phyloP scores from a whole-genome alignment of 2,113 vertebrate genomes.

The Scophthalmus maximus region DNA sequence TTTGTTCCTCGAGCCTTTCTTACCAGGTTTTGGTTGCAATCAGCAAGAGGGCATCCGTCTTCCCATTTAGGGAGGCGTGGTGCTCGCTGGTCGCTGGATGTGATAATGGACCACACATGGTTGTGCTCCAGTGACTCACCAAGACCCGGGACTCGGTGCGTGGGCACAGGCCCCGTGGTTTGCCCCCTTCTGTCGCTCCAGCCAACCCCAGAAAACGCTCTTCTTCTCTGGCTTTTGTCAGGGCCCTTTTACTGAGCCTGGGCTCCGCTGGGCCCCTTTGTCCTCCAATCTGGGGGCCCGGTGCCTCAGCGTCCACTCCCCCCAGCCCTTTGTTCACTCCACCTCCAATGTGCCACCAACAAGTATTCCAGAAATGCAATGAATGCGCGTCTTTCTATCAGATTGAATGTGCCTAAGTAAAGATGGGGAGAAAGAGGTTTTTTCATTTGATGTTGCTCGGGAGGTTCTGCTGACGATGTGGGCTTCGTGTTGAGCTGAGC shows the following conservation, averaged over 20 bases:
- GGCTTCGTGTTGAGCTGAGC: conserved; percentile 35
- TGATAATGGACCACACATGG: conserved; percentile 85
- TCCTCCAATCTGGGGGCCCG: conserved; percentile 60
- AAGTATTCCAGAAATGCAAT: conserved; percentile 76
- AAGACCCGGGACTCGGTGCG: conserved; percentile 49
- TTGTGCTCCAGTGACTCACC: conserved; percentile 62
- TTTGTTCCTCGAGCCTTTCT: conserved; percentile 74
- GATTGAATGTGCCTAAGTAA: conserved; percentile 64
- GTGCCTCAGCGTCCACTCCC: conserved; percentile 64
- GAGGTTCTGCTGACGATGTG: conserved; percentile 45
- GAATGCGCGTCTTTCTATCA: conserved; percentile 67
- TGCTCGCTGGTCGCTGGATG: conserved; percentile 50
- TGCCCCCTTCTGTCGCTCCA: conserved; percentile 52
- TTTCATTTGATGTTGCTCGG: conserved; percentile 44
- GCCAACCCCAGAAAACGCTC: conserved; percentile 46
- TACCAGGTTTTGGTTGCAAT: conserved; percentile 60
- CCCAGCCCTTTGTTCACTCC: conserved; percentile 71
- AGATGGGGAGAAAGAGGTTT: conserved; percentile 38
- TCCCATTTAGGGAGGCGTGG: conserved; percentile 69
- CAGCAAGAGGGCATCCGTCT: conserved; percentile 71
- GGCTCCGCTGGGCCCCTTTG: conserved; percentile 71
- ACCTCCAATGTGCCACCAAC: conserved; percentile 76
- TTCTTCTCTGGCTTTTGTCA: conserved; percentile 77
- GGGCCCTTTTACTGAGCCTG: conserved; percentile 61
- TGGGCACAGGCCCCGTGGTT: conserved; percentile 56